Base-by-base conservation (phyloP, 2,888 invertebrate species). In the Esperia sulphurella region DNA sequence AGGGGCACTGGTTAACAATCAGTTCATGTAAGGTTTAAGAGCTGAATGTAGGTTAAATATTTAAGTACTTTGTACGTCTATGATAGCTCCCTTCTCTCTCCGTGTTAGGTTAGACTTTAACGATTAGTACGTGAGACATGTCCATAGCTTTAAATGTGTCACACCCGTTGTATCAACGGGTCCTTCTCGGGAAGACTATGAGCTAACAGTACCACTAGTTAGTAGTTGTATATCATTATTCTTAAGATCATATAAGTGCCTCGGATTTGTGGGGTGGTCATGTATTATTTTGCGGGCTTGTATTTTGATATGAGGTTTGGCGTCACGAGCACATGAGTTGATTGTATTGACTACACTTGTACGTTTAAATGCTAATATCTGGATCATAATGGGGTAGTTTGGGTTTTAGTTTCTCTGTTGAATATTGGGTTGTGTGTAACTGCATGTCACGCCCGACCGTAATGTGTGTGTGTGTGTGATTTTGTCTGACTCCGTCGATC, bases 71-170 rank as follows among this genome's bases (percentile, higher is more conserved):
- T 82, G 76, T 85, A 84, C 76, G 74, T 84, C 66, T 83, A 84
- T 70, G 69, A 82, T 83, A 83, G 78, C 79, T 82, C 81, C 81
- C 75, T 82, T 83, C 76, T 83, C 72, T 85, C 79, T 86, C 83
- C 83, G 75, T 83, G 83, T 84, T 87, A 86, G 85, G 83, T 73
- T 87, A 86, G 81, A 71, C 65, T 73, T 71, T 77, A 79, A 77
- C 70, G 65, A 71, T 79, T 86, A 83, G 83, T 81, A 81, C 64
- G 83, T 85, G 82, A 85, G 82, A 85, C 81, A 84, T 86, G 88
- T 88, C 88, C 87, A 89, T 89, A 89, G 89, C 88, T 88, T 89
- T 88, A 88, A 87, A 79, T 78, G 83, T 84, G 81, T 83, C 84
- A 77, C 79, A 68, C 73, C 85, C 84, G 88, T 87, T 85, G 88